Percentiles rank a stretch among this genome's conserved stretches.
These are phyloP conservation scores for Coregonus suidteri DNA, from an alignment of 2,797 vertebrate genomes.

Conservation along the genomic window DNA sequence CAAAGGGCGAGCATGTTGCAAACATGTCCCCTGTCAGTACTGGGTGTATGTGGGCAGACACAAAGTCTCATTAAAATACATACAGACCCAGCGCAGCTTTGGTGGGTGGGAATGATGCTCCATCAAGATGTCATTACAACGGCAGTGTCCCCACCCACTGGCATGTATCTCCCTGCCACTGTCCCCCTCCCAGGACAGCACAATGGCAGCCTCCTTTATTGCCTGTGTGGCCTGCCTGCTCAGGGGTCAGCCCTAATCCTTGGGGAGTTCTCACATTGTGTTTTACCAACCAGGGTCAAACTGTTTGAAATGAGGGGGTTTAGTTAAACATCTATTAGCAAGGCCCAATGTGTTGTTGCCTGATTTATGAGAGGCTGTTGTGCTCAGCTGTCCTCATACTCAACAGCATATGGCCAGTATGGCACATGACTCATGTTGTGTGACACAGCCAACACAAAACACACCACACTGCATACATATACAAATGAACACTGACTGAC, in stretches of 20 bases:
- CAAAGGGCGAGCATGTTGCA: constrained; percentile 75
- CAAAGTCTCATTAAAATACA: constrained; percentile 84
- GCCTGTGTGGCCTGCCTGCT: constrained; percentile 65
- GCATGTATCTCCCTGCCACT: constrained; percentile 74
- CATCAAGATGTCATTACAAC: constrained; percentile 85
- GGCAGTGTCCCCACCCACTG: constrained; percentile 80
- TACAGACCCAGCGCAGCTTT: constrained; percentile 73
- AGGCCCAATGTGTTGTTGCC: constrained; percentile 70
- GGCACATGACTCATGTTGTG: constrained; percentile 49
- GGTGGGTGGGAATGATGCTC: constrained; percentile 82
- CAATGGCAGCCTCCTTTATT: constrained; percentile 78
- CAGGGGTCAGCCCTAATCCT: constrained; percentile 80
- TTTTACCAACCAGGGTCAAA: constrained; percentile 80
- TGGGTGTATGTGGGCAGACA: constrained; percentile 74
- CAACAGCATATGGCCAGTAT: constrained; percentile 44
- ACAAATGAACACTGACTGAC: constrained; percentile 59
- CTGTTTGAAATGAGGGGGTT: constrained; percentile 82
- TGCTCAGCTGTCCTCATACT: constrained; percentile 64
- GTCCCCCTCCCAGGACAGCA: constrained; percentile 67
- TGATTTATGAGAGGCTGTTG: constrained; percentile 79
- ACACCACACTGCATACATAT: constrained; percentile 36
- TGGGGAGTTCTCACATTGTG: constrained; percentile 83
- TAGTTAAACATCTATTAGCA: constrained; percentile 86
- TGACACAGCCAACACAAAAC: constrained; percentile 42
- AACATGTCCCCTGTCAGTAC: constrained; percentile 74